Evolutionary conservation across 2,888 invertebrate species (phyloP).

Genomic region (Noctua fimbriata): DNA sequence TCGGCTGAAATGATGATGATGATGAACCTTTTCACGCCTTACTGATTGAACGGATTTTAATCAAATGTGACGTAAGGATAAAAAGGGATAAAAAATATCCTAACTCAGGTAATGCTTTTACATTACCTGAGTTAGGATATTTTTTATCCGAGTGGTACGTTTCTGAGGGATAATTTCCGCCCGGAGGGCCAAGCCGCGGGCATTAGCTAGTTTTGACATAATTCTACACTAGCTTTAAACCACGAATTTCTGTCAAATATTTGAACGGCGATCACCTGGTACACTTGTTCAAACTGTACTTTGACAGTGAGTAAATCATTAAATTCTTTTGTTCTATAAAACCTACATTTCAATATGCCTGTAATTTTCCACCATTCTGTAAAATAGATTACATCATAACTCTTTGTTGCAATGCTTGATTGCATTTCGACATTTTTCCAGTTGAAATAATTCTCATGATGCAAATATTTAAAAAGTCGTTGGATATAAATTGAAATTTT

Average conservation of each 20-base stretch:
- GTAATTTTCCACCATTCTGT: constrained; percentile 44
- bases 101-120: too few relatives aligned
- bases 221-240: neutral
- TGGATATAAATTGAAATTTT: neutral
- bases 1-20: too few relatives aligned
- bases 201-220: constrained; percentile 21
- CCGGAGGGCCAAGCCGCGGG: neutral
- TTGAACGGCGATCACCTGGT: constrained; percentile 31
- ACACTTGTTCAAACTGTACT: constrained; percentile 72
- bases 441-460: neutral
- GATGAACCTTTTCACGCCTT: neutral
- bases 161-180: neutral
- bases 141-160: neutral
- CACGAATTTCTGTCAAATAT: constrained; percentile 44
- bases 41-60: neutral
- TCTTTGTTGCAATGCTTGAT: constrained; percentile 21
- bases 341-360: constrained; percentile 41
- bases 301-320: constrained; percentile 75
- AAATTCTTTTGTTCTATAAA: constrained; percentile 73
- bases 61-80: neutral
- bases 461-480: neutral
- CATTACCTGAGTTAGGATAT: neutral
- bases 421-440: constrained; percentile 11
- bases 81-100: too few relatives aligned
- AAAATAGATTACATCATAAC: constrained; percentile 32